These are phyloP conservation scores for Castor canadensis DNA, from an alignment of 2,113 vertebrate species.

Conservation along the genomic window DNA sequence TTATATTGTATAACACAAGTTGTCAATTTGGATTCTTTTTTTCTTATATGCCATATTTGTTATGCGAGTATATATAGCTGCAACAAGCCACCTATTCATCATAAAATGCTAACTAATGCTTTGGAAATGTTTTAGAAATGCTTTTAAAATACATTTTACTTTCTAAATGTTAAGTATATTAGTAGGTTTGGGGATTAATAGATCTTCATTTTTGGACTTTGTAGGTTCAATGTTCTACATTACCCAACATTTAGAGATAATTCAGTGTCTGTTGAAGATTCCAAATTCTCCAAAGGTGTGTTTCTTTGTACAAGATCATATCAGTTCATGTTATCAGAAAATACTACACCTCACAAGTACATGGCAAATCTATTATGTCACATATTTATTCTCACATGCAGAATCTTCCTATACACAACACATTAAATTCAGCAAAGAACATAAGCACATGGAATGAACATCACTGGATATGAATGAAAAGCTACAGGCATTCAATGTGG, in stretches of 20 bases:
- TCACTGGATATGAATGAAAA: not conserved
- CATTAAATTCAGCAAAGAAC: not conserved
- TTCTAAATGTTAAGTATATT: not conserved
- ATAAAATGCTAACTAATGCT: not conserved
- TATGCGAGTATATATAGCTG: not conserved
- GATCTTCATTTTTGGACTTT: not conserved
- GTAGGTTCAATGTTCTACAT: not conserved
- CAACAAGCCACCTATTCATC: not conserved
- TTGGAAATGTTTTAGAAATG: not conserved
- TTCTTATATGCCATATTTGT: not conserved
- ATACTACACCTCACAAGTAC: not conserved
- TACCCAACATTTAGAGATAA: not conserved
- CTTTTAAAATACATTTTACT: not conserved
- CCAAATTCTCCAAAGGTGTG: not conserved
- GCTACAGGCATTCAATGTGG: not conserved
- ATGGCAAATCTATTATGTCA: not conserved
- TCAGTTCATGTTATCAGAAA: not conserved
- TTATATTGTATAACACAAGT: not conserved
- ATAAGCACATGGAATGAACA: not conserved
- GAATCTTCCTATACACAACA: not conserved
- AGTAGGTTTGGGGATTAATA: not conserved
- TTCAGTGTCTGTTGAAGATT: not conserved
- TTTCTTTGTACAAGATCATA: not conserved
- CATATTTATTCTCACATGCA: not conserved
- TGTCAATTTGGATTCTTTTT: not conserved